phyloP scores from a whole-genome alignment of 2,888 invertebrate species.

The Sesia apiformis region DNA sequence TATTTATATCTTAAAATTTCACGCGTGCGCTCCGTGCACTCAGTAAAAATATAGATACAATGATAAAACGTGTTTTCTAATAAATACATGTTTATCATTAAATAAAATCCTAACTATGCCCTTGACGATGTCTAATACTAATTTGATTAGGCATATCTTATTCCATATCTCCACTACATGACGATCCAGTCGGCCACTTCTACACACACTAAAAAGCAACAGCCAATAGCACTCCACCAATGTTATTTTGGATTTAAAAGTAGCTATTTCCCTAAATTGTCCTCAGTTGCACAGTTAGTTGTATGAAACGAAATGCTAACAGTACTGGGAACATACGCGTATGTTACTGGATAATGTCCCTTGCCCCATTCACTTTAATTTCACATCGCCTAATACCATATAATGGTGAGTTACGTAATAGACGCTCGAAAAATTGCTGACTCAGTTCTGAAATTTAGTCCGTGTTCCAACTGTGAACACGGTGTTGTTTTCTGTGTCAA shows the following conservation, averaged over 20 bases:
- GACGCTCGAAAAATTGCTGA: background rate
- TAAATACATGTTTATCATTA: no score
- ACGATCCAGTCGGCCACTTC: background rate
- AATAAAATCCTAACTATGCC: no score
- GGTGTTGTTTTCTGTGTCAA: no score
- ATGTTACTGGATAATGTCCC: constrained; percentile 6
- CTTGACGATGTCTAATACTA: no score
- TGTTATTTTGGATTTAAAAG: background rate
- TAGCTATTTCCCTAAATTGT: background rate
- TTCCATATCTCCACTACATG: no score
- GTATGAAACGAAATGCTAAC: constrained; percentile 4
- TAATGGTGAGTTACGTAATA: background rate
- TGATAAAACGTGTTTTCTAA: no score
- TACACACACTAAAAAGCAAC: background rate
- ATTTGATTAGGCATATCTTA: no score
- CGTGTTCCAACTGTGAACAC: no score
- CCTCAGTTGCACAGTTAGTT: background rate
- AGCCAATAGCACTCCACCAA: background rate
- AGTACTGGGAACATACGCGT: constrained; percentile 2
- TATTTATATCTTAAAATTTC: no score
- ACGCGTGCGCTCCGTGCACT: no score
- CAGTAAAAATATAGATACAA: no score
- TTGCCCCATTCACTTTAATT: constrained; percentile 6
- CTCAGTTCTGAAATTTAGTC: background rate
- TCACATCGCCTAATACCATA: constrained; percentile 5